Evolutionary conservation across 2,888 invertebrate genomes (phyloP), one percentile per base, ranked within the genome.

Genomic region (Psylliodes chrysocephalus): DNA sequence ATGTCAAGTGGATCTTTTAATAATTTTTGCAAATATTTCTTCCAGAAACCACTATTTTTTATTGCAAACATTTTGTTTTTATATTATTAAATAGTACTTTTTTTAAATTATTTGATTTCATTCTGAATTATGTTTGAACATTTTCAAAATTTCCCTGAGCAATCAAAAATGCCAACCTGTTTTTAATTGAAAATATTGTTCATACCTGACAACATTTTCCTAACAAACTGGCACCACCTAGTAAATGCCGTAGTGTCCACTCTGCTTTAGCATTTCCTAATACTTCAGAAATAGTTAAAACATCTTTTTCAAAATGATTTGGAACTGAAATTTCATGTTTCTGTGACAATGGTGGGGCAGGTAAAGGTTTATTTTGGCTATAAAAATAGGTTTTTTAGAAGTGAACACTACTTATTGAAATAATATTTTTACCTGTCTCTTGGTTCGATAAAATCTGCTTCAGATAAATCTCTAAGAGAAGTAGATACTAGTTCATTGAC

Each of bases 401-500:
- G 33, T 33, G 6, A 33, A 7, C 10, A n/a, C 10, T 33, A 33
- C 10, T 7, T 33, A 7, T 6, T 33, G n/a, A 33, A 7, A 12
- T 35, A 12, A 33, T 19, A 10, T 28, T 15, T 14, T 55, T 62
- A 67, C 67, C 88, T 88, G 76, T 95, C 95, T 30, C 92, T 85
- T 53, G 91, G 89, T 0, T 92, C 92, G 19, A 94, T 84, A 77
- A 95, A 97, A 84, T 96, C 95, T 0, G 93, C 91, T 79, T 95
- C 94, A 7, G 93, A 90, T 73, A 95, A 86, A 79, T 97, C 95
- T 33, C 92, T 87, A 35, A 96, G 89, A 0, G 94, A 92, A 56
- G 91, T 90, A 0, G 95, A 93, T 83, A 97, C 93, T 63, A 94
- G 83, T 82, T 93, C 93, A 7, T 94, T 92, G 30, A 96, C 87